These are phyloP conservation scores for Nothocercus nigrocapillus DNA, from an alignment of 2,113 vertebrate species.

Conservation along the genomic window DNA sequence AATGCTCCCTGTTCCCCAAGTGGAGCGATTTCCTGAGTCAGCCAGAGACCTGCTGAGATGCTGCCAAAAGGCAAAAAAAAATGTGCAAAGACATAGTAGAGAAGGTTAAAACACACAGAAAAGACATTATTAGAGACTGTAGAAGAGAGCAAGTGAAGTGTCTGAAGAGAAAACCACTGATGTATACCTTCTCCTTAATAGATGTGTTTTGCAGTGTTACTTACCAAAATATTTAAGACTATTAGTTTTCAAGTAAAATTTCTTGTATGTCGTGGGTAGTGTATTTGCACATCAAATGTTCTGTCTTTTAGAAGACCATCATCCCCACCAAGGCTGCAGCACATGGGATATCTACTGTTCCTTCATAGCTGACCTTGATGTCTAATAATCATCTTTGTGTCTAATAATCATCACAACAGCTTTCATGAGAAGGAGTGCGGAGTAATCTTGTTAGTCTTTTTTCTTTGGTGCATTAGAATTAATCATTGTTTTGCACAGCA, in stretches of 20 bases:
- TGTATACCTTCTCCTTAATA: neutral
- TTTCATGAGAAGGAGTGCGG: neutral
- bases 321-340: neutral
- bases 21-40: rapidly evolving
- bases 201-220: neutral
- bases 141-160: rapidly evolving
- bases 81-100: neutral
- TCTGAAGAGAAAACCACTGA: neutral
- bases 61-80: neutral
- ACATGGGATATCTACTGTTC: too few species aligned
- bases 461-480: neutral
- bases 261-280: neutral
- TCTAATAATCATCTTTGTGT: neutral
- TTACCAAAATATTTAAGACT: neutral
- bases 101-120: neutral
- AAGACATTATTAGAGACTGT: neutral
- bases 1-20: neutral
- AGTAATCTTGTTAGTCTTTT: neutral
- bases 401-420: neutral
- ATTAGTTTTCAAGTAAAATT: neutral
- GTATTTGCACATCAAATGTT: neutral
- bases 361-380: neutral
- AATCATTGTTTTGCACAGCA: neutral
- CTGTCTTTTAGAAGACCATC: neutral
- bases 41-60: neutral